These are phyloP conservation scores for Stenodera caucasica DNA, from an alignment of 2,888 invertebrate genomes.

Conservation along the genomic window DNA sequence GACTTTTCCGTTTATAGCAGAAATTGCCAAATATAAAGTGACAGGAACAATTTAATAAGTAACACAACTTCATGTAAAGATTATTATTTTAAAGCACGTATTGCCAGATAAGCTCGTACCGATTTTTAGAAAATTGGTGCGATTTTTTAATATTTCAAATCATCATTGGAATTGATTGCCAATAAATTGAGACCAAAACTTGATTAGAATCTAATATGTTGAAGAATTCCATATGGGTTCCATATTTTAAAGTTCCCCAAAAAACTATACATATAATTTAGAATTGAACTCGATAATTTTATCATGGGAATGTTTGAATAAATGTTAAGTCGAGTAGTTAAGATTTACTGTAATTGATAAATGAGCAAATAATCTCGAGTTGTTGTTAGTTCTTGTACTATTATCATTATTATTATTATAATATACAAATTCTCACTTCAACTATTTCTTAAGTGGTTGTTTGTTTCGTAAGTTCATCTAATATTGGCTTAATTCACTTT, in stretches of 20 bases:
- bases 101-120: constrained; percentile 38
- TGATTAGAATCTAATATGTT: no score
- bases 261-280: no score
- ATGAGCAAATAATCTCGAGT: not conserved
- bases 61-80: constrained; percentile 28
- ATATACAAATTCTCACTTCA: not conserved
- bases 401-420: not conserved
- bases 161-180: no score
- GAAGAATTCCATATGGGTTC: no score
- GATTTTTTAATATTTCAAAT: no score
- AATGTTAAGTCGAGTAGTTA: not conserved
- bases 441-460: not conserved
- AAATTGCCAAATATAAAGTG: constrained; percentile 41
- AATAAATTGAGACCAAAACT: no score
- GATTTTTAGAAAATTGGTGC: constrained; percentile 6
- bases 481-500: not conserved
- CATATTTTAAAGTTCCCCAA: no score
- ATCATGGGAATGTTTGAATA: not conserved
- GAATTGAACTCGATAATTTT: no score
- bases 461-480: not conserved
- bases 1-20: constrained; percentile 34
- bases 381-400: not conserved
- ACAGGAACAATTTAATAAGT: constrained; percentile 45
- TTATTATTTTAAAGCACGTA: constrained; percentile 37
- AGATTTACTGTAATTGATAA: not conserved